Evolutionary conservation across 2,797 vertebrate species (phyloP), one percentile per base, ranked within the genome.

Genomic region (Bradypodion ventrale): DNA sequence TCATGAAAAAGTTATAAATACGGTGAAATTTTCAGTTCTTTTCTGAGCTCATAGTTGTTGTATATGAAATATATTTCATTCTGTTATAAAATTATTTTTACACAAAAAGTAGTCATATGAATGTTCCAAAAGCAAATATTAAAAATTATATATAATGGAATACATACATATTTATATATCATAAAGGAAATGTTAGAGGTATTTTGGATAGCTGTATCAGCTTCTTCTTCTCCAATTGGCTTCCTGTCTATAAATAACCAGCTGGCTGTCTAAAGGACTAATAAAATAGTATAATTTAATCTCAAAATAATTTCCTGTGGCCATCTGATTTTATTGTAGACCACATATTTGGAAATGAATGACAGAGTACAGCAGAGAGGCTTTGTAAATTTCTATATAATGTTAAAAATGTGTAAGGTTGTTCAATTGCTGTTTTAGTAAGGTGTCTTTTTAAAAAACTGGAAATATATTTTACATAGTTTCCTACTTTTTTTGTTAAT

Each of bases 261-360:
- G n/a, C 35, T 2, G 77, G 59, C 78, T 89, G 87, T 86, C 92
- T 90, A 89, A 80, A 82, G 90, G 1, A 72, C 79, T 70, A 80
- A 83, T 81, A 87, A 89, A 89, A 87, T 82, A 65, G 84, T 87
- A 89, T 91, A 89, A 92, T 93, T 90, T 89, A 91, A 93, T 90
- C 72, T 62, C 40, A 46, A 89, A 85, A 89, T 90, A 92, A 92
- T 92, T 0, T 88, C 89, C n/a, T 80, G 73, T 89, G 90, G 89
- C 89, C 86, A 19, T 88, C 56, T 83, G 37, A 35, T 85, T 76
- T 19, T 90, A 90, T 90, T 91, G 75, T 88, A 82, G 88, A 85
- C 78, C 87, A 77, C 7, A 29, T 86, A 68, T 82, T 91, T 85
- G 74, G 68, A 89, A 91, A 84, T 89, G 83, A 88, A 87, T 44